Conservation (phyloP, 92 coral and sea anemone species). For the Paramuricea clavata region DNA sequence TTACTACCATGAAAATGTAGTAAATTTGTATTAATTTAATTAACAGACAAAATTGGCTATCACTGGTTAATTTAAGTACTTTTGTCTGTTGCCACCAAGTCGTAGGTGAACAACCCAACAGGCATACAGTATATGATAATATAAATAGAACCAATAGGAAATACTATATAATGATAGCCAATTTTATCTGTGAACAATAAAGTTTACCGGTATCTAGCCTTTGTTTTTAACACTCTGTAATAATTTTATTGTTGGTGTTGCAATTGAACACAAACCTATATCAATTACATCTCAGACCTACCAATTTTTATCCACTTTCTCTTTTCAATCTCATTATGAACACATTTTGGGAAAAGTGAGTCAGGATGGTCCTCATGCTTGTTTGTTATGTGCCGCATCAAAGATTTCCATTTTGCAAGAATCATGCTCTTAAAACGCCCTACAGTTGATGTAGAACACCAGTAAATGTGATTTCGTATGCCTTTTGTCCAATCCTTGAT, state of each 20-base stretch:
- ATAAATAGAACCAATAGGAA: background rate
- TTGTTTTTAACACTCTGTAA: too few species aligned
- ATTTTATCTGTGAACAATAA: too few species aligned
- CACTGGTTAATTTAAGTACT: slow-evolving; percentile 7
- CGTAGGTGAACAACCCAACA: too few species aligned
- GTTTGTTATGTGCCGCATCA: slow-evolving; percentile 23
- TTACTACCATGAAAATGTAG: background rate
- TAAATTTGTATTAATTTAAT: background rate
- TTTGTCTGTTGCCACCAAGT: slow-evolving; percentile 25
- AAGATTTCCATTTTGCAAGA: slow-evolving; percentile 41
- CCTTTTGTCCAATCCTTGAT: slow-evolving; percentile 40
- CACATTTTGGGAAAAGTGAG: slow-evolving; percentile 23
- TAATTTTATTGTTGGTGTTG: too few species aligned
- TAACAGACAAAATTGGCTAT: slow-evolving; percentile 26
- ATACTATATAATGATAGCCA: too few species aligned
- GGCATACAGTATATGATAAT: slow-evolving; percentile 19
- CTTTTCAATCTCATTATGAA: slow-evolving; percentile 49
- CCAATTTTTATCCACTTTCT: slow-evolving; percentile 50
- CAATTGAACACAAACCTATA: too few species aligned
- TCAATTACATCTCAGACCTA: slow-evolving; percentile 32
- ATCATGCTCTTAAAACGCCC: slow-evolving; percentile 15
- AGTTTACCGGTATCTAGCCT: too few species aligned
- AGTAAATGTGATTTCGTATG: slow-evolving; percentile 20
- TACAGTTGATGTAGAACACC: slow-evolving; percentile 44
- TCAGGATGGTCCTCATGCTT: slow-evolving; percentile 35